phyloP scores from a whole-genome alignment of 2,113 vertebrate genomes.

The Anoura caudifer region DNA sequence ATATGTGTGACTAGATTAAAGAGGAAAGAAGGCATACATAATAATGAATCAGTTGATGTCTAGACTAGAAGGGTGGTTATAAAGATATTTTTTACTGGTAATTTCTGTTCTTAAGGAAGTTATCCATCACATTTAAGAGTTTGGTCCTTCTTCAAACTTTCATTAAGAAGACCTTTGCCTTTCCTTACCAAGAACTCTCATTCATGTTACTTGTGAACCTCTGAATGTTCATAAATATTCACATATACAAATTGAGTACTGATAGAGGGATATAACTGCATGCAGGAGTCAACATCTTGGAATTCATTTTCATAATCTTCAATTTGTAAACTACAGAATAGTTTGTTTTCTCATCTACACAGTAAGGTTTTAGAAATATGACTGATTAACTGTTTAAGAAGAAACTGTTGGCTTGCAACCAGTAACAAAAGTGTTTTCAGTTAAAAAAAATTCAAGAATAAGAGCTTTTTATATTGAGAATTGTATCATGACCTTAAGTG shows the following conservation, averaged over 20 bases:
- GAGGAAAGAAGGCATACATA: neutral
- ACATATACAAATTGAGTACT: conserved; percentile 47
- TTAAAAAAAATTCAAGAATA: neutral
- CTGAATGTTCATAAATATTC: conserved; percentile 55
- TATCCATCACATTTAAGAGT: neutral
- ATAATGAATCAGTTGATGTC: neutral
- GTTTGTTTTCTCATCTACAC: conserved; percentile 50
- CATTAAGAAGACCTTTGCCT: neutral
- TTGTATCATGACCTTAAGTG: neutral
- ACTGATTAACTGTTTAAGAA: conserved; percentile 49
- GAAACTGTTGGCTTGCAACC: conserved; percentile 26
- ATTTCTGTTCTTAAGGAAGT: conserved; percentile 9
- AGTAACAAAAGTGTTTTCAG: neutral
- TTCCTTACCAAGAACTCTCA: conserved; percentile 38
- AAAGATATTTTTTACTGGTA: conserved; percentile 6
- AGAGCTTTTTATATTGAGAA: neutral
- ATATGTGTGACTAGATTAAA: neutral
- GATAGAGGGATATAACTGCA: conserved; percentile 35
- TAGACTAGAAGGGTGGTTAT: neutral
- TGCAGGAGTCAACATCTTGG: conserved; percentile 50
- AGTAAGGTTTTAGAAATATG: conserved; percentile 43
- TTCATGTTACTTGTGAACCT: conserved; percentile 27
- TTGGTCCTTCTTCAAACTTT: neutral
- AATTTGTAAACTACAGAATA: conserved; percentile 54
- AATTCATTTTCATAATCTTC: conserved; percentile 62